These are phyloP conservation scores for Proteles cristata DNA, from an alignment of 2,113 vertebrate genomes.

Conservation along the genomic window DNA sequence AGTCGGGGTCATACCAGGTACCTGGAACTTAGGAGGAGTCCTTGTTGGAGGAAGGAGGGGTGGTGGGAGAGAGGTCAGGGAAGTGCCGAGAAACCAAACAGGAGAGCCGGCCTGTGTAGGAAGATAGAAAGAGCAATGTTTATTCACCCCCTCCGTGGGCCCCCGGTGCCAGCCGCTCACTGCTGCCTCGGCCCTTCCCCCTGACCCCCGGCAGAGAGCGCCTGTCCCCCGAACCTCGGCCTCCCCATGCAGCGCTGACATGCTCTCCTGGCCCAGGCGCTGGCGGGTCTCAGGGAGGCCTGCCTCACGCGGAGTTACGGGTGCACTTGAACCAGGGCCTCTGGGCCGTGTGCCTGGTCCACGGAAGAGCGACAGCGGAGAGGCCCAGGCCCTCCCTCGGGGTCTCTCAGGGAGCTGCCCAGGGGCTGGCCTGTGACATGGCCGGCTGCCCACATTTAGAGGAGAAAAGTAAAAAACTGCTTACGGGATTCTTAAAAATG, in stretches of 20 bases:
- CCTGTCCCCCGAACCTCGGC: background rate
- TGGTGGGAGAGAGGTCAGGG: rapidly evolving
- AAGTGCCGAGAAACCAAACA: background rate
- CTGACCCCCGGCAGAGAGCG: background rate
- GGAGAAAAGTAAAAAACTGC: background rate
- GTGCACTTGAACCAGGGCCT: background rate
- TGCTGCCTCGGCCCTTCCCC: background rate
- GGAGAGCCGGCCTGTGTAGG: background rate
- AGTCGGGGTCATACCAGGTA: too few relatives aligned
- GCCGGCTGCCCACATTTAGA: background rate
- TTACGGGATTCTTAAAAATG: background rate
- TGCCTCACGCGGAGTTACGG: rapidly evolving
- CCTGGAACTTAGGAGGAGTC: too few relatives aligned
- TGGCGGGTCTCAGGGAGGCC: rapidly evolving
- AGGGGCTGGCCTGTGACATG: too few relatives aligned
- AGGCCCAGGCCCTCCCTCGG: too few relatives aligned
- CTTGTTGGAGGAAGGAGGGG: too few relatives aligned
- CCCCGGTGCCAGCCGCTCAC: background rate
- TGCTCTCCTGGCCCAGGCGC: background rate
- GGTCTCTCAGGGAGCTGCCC: background rate
- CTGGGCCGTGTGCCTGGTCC: background rate
- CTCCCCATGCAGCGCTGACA: background rate
- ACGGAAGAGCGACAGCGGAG: background rate
- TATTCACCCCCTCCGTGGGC: background rate
- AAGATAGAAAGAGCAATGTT: rapidly evolving